A percentile compares a stretch with the other conserved stretches of the same genome.
Evolutionary conservation across 2,888 invertebrate species (phyloP).

Genomic region (Leucoptera coffeella): DNA sequence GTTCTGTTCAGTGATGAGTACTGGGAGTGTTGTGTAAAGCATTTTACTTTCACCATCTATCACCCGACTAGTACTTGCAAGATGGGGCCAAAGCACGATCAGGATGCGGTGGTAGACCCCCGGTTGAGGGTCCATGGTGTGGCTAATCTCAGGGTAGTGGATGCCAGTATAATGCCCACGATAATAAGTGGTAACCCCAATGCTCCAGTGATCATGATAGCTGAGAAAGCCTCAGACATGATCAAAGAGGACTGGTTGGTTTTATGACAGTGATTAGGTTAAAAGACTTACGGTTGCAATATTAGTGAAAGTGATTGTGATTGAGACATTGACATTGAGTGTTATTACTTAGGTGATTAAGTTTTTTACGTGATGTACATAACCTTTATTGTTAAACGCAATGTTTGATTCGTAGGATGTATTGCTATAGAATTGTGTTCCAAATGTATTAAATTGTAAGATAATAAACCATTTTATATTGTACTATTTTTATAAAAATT

Average conservation of each 20-base stretch:
- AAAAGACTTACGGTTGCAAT: too few species aligned
- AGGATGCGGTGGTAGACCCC: slow-evolving; percentile 73
- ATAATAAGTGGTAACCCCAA: slow-evolving; percentile 88
- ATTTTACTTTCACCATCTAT: slow-evolving; percentile 77
- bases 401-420: too few species aligned
- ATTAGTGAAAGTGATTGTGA: too few species aligned
- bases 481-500: too few species aligned
- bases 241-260: slow-evolving; percentile 80
- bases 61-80: slow-evolving; percentile 82
- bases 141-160: slow-evolving; percentile 69
- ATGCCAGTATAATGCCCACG: slow-evolving; percentile 84
- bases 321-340: too few species aligned
- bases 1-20: slow-evolving; percentile 73
- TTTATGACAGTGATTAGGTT: slow-evolving; percentile 36
- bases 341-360: too few species aligned
- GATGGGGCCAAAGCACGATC: slow-evolving; percentile 76
- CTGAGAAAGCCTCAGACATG: slow-evolving; percentile 83
- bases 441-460: too few species aligned
- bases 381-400: too few species aligned
- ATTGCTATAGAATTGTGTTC: too few species aligned
- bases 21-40: slow-evolving; percentile 80
- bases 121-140: slow-evolving; percentile 73
- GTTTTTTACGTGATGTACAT: too few species aligned
- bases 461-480: too few species aligned
- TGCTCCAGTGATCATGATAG: slow-evolving; percentile 86